Evolutionary conservation across 92 coral and sea anemone species (phyloP), one percentile per base, ranked within the genome.

Genomic region (Phenganax marumi): DNA sequence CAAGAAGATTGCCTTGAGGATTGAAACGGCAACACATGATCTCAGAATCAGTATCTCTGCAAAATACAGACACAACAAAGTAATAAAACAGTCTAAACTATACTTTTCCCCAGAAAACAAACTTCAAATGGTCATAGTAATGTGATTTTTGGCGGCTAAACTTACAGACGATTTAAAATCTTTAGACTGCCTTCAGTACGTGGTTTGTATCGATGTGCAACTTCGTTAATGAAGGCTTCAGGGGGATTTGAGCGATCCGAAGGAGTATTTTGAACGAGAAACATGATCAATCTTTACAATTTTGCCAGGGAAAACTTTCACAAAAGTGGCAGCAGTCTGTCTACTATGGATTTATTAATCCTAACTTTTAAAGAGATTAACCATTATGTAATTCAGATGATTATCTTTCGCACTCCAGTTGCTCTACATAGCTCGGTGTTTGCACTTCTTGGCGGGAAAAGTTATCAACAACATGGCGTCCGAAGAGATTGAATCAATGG

Each of bases 11-110:
- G 18, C 98, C 98, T 76, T 93, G 91, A 50, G 88, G 83, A 77
- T 93, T 88, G 75, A 96, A 96, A 77, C 99, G 96, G 83, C 99
- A 92, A 64, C 99, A 96, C 99, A 96, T 96, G 13, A 96, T 93
- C 70, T 92, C 99, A 22, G 95, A 90, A 73, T 89, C 92, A 55
- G 92, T 80, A 86, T 96, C 96, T 82, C 99, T 96, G 69, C 65
- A 70, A 62, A 57, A 52, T 21, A 61, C 66, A 49, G 46, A 72
- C 58, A 58, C 68, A 57, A 33, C 17, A 8, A 56, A 56, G 63
- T 56, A 76, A n/a, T 12, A 77, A 22, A 49, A 46, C n/a, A 0
- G 1, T 7, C 16, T 43, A 46, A 54, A 12, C 68, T 7, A 76
- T 9, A 33, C 16, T 1, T 24, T 54, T 54, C 7, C n/a, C 66